Percentiles rank a stretch among this genome's conserved stretches.
phyloP scores from a whole-genome alignment of 2,888 invertebrate species.

The Gisinianus flammeolus region DNA sequence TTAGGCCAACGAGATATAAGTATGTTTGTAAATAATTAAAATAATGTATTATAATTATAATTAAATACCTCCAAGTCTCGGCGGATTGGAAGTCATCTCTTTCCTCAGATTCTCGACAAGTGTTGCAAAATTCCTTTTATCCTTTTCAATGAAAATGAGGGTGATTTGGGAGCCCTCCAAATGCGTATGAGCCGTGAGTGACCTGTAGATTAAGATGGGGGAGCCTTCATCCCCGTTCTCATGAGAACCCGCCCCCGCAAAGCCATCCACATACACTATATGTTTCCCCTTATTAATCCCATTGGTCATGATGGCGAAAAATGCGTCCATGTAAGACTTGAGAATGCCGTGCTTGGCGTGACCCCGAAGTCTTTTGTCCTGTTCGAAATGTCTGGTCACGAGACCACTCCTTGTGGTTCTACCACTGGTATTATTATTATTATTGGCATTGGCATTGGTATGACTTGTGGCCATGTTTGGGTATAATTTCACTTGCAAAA shows the following conservation, averaged over 20 bases:
- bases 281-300: background rate
- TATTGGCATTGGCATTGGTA: too few relatives aligned
- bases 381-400: background rate
- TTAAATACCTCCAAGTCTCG: too few relatives aligned
- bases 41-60: too few relatives aligned
- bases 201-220: background rate
- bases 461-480: too few relatives aligned
- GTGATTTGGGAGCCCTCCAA: background rate
- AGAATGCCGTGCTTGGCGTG: background rate
- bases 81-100: too few relatives aligned
- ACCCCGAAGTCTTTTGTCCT: background rate
- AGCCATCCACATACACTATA: background rate
- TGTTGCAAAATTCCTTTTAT: too few relatives aligned
- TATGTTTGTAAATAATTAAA: too few relatives aligned
- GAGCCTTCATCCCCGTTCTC: background rate
- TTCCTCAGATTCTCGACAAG: too few relatives aligned
- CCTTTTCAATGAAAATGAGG: background rate
- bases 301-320: background rate
- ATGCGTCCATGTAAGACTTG: background rate
- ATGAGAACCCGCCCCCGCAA: background rate
- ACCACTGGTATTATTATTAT: too few relatives aligned
- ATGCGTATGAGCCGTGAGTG: background rate
- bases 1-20: too few relatives aligned
- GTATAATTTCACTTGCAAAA: too few relatives aligned
- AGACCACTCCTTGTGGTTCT: too few relatives aligned